Conservation (phyloP, 2,797 vertebrate genomes). For the Limnodromus scolopaceus region DNA sequence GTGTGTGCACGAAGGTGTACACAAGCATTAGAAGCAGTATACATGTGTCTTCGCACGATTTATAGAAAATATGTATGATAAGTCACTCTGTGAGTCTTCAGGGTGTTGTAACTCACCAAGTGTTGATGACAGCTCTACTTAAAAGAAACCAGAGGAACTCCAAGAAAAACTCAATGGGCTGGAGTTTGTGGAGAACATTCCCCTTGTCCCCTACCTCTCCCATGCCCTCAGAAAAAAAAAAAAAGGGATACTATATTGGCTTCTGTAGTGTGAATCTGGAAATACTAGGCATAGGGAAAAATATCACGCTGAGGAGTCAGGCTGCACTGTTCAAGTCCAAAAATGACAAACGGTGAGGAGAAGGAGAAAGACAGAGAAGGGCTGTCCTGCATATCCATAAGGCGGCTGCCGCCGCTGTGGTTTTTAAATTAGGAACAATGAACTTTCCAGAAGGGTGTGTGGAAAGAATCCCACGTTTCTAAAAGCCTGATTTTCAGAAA, state of each 20-base stretch:
- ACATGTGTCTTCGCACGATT: background rate
- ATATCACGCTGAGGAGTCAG: background rate
- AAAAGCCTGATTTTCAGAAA: constrained; percentile 33
- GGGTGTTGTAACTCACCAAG: constrained; percentile 7
- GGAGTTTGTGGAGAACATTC: background rate
- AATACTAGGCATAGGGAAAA: background rate
- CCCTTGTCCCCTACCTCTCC: background rate
- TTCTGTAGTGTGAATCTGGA: background rate
- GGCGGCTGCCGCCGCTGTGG: background rate
- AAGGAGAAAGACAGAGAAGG: background rate
- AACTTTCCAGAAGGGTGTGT: constrained; percentile 31
- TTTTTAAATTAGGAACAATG: constrained; percentile 41
- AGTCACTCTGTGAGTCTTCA: background rate
- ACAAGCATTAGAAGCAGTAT: background rate
- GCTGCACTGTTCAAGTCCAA: background rate
- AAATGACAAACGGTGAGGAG: background rate
- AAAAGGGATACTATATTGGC: background rate
- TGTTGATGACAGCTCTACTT: background rate
- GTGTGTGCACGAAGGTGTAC: background rate
- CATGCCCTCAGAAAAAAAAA: no score
- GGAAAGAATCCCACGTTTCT: constrained; percentile 9
- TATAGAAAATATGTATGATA: background rate
- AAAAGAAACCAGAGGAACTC: background rate
- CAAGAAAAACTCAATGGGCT: background rate
- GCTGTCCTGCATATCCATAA: background rate